Conservation (phyloP, 37 sponge, comb jelly and placozoan genomes). For the Axinella damicornis region DNA sequence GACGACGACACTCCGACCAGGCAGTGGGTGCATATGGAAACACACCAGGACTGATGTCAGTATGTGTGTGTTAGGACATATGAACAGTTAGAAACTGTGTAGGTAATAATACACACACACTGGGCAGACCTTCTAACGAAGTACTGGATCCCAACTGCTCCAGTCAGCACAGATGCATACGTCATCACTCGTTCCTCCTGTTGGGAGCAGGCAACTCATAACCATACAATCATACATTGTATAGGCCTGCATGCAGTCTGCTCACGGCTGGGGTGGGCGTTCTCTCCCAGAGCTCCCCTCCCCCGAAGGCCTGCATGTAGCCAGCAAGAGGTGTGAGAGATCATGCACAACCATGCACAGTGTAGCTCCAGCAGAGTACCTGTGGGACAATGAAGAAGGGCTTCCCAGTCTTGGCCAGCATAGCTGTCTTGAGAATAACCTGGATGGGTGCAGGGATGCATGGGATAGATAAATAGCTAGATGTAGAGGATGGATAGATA, state of each 20-base stretch:
- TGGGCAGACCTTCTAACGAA: slow-evolving; percentile 4
- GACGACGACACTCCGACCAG: slow-evolving; percentile 45
- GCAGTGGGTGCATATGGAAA: slow-evolving; percentile 19
- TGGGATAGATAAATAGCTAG: too few species aligned
- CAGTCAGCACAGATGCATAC: slow-evolving; percentile 4
- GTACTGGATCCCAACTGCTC: slow-evolving; percentile 17
- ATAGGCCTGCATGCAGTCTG: background rate
- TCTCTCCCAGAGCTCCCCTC: slow-evolving; percentile 41
- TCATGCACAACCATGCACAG: background rate
- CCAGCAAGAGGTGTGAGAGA: too few species aligned
- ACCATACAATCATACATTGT: too few species aligned
- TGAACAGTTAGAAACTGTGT: too few species aligned
- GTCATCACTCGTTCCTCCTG: slow-evolving; percentile 39
- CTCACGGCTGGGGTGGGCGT: slow-evolving; percentile 30
- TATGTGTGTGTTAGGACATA: too few species aligned
- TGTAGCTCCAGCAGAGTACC: background rate
- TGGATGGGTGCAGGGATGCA: too few species aligned
- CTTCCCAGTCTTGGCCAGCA: slow-evolving; percentile 13
- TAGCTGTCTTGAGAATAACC: background rate
- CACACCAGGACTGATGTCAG: background rate
- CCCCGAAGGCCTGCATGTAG: slow-evolving; percentile 35
- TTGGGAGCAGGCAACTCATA: background rate
- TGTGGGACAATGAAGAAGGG: slow-evolving; percentile 18
- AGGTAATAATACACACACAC: too few species aligned
- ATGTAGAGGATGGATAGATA: too few species aligned